Evolutionary conservation across 2,113 vertebrate genomes (phyloP).

Genomic region (Semicossyphus pulcher): DNA sequence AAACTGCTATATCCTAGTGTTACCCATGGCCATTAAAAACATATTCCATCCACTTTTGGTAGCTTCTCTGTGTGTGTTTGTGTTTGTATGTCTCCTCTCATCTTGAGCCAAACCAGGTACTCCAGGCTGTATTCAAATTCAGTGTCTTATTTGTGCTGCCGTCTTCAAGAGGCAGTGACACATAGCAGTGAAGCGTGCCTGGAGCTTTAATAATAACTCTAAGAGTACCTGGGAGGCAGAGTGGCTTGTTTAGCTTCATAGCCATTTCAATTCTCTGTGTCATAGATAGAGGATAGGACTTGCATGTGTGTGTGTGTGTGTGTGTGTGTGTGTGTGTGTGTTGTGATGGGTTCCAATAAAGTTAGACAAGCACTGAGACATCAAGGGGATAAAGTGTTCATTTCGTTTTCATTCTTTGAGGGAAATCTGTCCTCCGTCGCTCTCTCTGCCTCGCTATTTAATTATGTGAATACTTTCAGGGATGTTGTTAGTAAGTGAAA

Average conservation of each 20-base stretch:
- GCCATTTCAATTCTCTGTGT: neutral
- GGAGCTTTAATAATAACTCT: conserved; percentile 38
- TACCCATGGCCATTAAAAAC: neutral
- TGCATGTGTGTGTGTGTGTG: neutral
- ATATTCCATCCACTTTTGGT: neutral
- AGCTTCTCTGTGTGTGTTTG: neutral
- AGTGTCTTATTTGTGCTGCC: conserved; percentile 8
- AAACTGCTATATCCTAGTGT: neutral
- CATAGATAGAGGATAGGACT: neutral
- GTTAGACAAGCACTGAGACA: conserved; percentile 4
- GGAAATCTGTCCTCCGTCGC: neutral
- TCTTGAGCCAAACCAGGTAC: conserved; percentile 6
- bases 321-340: neutral
- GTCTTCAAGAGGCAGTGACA: conserved; percentile 15
- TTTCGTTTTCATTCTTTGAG: conserved; percentile 28
- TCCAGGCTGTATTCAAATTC: conserved; percentile 33
- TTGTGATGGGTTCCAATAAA: neutral
- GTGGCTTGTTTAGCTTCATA: neutral
- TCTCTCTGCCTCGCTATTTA: neutral
- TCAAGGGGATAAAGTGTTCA: conserved; percentile 10
- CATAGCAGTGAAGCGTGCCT: conserved; percentile 5
- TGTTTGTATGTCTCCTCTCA: conserved; percentile 1
- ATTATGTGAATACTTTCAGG: conserved; percentile 31
- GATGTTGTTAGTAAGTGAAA: conserved; percentile 9
- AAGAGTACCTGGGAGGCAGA: conserved; percentile 7